Evolutionary conservation across 2,888 invertebrate genomes (phyloP).

Genomic region (Nephrotoma guestfalica): DNA sequence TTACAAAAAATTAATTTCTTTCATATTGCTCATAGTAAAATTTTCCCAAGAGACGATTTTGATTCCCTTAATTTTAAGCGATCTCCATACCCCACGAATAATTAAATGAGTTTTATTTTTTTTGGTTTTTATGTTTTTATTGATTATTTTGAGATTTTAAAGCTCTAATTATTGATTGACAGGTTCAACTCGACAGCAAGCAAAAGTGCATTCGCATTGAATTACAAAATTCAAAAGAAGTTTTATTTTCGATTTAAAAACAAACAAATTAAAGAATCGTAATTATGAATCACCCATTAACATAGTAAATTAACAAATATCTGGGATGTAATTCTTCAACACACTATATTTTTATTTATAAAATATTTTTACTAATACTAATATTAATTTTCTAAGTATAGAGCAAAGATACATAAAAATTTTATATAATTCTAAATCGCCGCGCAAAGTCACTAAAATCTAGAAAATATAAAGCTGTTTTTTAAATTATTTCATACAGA

Average conservation of each 20-base stretch:
- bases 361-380: background rate
- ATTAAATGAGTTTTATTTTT: too few species aligned
- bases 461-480: background rate
- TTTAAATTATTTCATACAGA: background rate
- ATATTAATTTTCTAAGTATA: background rate
- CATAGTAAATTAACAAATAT: background rate
- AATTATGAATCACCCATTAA: background rate
- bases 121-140: too few species aligned
- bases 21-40: too few species aligned
- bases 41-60: too few species aligned
- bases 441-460: background rate
- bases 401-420: background rate
- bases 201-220: too few species aligned
- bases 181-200: too few species aligned
- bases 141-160: too few species aligned
- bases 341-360: background rate
- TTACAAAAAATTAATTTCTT: too few species aligned
- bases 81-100: too few species aligned
- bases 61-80: too few species aligned
- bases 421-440: background rate
- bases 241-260: background rate
- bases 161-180: too few species aligned
- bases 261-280: background rate
- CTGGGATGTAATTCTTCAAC: background rate
- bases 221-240: background rate